Percentiles rank a stretch among this genome's conserved stretches.
Conservation (phyloP, 1,140 invertebrate genomes). For the Drosophila tsacasi region DNA sequence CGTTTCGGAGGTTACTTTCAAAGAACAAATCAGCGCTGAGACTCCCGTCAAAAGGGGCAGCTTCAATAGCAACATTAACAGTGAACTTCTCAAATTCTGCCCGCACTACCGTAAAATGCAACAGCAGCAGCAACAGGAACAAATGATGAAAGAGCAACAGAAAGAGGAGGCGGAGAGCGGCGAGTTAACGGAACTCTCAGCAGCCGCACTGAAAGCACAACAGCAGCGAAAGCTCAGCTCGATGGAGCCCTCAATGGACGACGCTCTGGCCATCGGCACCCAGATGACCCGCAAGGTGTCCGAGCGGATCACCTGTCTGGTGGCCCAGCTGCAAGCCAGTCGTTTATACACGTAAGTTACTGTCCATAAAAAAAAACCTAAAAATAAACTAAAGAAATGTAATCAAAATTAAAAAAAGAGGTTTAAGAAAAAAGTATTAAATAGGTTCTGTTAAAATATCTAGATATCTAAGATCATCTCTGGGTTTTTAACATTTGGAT, state of each 20-base stretch:
- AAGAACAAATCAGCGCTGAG: background rate
- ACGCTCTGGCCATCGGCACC: conserved; percentile 77
- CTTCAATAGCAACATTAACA: conserved; percentile 26
- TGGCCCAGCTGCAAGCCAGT: conserved; percentile 69
- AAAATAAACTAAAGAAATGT: background rate
- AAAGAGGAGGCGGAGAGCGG: conserved; percentile 14
- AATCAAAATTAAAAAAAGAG: background rate
- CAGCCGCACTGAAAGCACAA: conserved; percentile 51
- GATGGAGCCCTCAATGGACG: conserved; percentile 78
- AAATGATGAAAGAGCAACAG: conserved; percentile 26
- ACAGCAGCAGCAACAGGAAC: conserved; percentile 26
- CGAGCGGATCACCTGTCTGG: conserved; percentile 61
- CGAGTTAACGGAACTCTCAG: conserved; percentile 17
- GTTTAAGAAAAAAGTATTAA: background rate
- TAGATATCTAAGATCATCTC: background rate
- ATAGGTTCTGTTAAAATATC: background rate
- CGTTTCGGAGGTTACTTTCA: conserved; percentile 13
- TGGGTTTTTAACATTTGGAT: background rate
- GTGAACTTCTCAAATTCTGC: conserved; percentile 57
- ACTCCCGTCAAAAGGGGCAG: conserved; percentile 17
- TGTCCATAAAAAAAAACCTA: background rate
- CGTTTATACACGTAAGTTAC: conserved; percentile 69
- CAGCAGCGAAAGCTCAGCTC: conserved; percentile 72
- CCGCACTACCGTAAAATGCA: conserved; percentile 67
- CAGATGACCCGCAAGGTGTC: conserved; percentile 75